These are phyloP conservation scores for Stramonita haemastoma DNA, from an alignment of 2,888 invertebrate species.

Conservation along the genomic window DNA sequence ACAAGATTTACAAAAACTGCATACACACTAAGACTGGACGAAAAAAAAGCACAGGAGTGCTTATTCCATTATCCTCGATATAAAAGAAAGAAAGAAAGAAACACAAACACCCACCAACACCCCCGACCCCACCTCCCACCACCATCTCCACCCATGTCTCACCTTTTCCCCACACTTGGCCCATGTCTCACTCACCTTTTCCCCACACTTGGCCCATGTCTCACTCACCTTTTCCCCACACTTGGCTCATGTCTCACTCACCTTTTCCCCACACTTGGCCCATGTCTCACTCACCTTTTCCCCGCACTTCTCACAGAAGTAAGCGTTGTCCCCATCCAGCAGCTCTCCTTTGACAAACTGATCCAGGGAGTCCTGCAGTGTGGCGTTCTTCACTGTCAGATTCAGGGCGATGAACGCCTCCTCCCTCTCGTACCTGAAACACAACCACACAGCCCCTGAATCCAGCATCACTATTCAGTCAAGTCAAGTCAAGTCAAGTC, in stretches of 20 bases:
- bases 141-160: too few relatives aligned
- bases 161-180: too few relatives aligned
- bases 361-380: constrained; percentile 79
- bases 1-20: too few relatives aligned
- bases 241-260: background rate
- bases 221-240: background rate
- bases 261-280: background rate
- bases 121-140: too few relatives aligned
- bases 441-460: background rate
- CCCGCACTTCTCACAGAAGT: constrained; percentile 80
- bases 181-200: too few relatives aligned
- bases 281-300: constrained; percentile 77
- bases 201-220: too few relatives aligned
- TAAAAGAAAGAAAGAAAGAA: too few relatives aligned
- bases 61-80: too few relatives aligned
- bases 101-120: background rate
- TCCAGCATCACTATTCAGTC: too few relatives aligned
- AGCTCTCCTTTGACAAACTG: constrained; percentile 80
- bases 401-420: constrained; percentile 79
- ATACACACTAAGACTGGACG: too few relatives aligned
- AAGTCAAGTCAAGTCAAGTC: too few relatives aligned
- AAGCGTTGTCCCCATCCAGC: constrained; percentile 81
- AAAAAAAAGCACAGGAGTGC: too few relatives aligned
- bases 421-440: constrained; percentile 79
- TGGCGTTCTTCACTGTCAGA: constrained; percentile 79